Evolutionary conservation across 2,797 vertebrate species (phyloP).

Genomic region (Parauchenoglanis punctatus): DNA sequence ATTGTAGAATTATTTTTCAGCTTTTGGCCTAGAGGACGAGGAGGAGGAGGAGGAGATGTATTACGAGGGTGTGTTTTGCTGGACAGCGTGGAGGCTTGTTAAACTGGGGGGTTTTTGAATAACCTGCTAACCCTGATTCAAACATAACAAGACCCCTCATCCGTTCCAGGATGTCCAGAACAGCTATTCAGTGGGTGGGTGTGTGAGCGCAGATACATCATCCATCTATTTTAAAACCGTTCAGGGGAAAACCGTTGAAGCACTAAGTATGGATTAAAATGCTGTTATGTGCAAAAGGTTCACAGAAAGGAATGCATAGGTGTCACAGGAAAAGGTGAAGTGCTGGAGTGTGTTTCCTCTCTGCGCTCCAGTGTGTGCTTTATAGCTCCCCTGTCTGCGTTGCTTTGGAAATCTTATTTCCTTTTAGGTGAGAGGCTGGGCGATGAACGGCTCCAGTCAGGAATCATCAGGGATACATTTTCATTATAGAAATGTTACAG

Average conservation of each 20-base stretch:
- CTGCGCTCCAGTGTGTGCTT: slow-evolving; percentile 7
- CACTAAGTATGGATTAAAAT: slow-evolving; percentile 1
- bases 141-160: slow-evolving; percentile 56
- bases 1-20: background rate
- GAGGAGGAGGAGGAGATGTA: background rate
- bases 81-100: slow-evolving; percentile 31
- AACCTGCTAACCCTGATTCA: slow-evolving; percentile 56
- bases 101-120: slow-evolving; percentile 43
- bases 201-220: slow-evolving; percentile 34
- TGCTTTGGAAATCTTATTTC: slow-evolving; percentile 34
- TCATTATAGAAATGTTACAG: background rate
- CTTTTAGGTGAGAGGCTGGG: background rate
- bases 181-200: slow-evolving; percentile 32
- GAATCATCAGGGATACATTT: slow-evolving; percentile 29
- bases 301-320: slow-evolving; percentile 21
- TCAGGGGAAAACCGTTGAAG: slow-evolving; percentile 18
- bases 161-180: slow-evolving; percentile 50
- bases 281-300: background rate
- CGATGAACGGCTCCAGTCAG: slow-evolving; percentile 21
- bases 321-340: slow-evolving; percentile 25
- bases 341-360: slow-evolving; percentile 30
- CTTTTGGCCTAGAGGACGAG: background rate
- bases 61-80: slow-evolving; percentile 49
- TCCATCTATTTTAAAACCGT: slow-evolving; percentile 4
- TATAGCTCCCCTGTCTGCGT: background rate